Evolutionary conservation across 2,888 invertebrate species (phyloP), one percentile per base, ranked within the genome.

Genomic region (Scotopteryx bipunctaria): DNA sequence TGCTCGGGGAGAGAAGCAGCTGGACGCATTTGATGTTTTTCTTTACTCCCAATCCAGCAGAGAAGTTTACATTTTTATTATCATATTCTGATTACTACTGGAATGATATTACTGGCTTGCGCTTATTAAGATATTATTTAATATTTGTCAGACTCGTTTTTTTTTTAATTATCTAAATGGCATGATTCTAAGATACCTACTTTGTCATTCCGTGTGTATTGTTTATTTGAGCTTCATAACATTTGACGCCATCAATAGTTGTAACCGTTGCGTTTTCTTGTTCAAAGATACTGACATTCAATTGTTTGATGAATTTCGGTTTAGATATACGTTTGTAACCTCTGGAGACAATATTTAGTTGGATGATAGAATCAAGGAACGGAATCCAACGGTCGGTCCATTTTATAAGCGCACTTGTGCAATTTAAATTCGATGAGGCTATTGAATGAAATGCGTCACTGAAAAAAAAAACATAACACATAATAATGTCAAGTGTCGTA

Each of bases 291-390:
- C 19, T 43, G 4, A 64, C 57, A 17, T 27, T 47, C 14, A 64
- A 19, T 11, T 36, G 27, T 43, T 38, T 49, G 19, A 65, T 61
- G 6, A 55, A 56, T 16, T 57, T 61, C 1, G 54, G 56, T 29
- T 54, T 50, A 6, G 58, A 48, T 35, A 62, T 32, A 2, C 63
- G 63, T 9, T 57, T 47, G 19, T 49, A 29, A 36, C 55, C 40
- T 41, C 52, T 55, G 5, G 44, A 46, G 8, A 65, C n/a, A 3
- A 35, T 43, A 35, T 59, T 59, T 2, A 66, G 19, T 56, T 66
- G 64, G n/a, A 66, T 50, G 4, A 65, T 36, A 6, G 59, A 57
- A 41, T 66, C 66, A 5, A 66, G 38, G 13, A 63, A 62, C 9
- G 47, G 16, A 1, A 61, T 35, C 66, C 64, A 64, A 11, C 61